phyloP scores from a whole-genome alignment of 2,888 invertebrate species.

The Petrolisthes manimaculis region DNA sequence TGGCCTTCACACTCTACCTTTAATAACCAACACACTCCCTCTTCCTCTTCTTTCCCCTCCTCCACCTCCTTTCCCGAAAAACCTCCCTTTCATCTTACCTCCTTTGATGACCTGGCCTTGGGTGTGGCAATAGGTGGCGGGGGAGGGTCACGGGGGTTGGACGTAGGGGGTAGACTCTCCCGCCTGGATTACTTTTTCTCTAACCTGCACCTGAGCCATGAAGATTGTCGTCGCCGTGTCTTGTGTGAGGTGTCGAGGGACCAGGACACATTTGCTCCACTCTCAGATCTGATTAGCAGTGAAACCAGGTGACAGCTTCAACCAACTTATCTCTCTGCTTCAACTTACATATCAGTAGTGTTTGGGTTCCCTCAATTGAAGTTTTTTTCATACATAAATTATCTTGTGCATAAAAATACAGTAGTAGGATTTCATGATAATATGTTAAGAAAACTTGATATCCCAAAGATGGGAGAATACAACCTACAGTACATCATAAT shows the following conservation, averaged over 20 bases:
- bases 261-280: slow-evolving; percentile 68
- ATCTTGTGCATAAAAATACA: not conserved
- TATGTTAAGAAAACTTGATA: not conserved
- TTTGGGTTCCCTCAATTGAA: too few relatives aligned
- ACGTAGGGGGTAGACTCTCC: slow-evolving; percentile 48
- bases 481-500: too few relatives aligned
- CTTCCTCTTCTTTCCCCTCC: slow-evolving; percentile 5
- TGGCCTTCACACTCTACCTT: not conserved
- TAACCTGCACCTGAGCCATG: slow-evolving; percentile 67
- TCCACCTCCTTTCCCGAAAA: slow-evolving; percentile 7
- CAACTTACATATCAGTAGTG: too few relatives aligned
- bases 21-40: not conserved
- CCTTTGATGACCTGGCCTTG: slow-evolving; percentile 45
- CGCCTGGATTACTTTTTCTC: slow-evolving; percentile 68
- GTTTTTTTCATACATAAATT: not conserved
- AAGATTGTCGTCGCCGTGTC: slow-evolving; percentile 68
- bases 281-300: slow-evolving; percentile 67
- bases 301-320: slow-evolving; percentile 67
- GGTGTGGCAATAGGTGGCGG: not conserved
- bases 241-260: slow-evolving; percentile 68
- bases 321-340: too few relatives aligned
- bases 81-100: slow-evolving; percentile 38
- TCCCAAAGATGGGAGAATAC: not conserved
- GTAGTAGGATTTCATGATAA: not conserved
- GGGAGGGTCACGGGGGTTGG: slow-evolving; percentile 6